Percentiles rank a stretch among this genome's conserved stretches.
Evolutionary conservation across 2,888 invertebrate species (phyloP).

Genomic region (Hirudinaria manillensis): DNA sequence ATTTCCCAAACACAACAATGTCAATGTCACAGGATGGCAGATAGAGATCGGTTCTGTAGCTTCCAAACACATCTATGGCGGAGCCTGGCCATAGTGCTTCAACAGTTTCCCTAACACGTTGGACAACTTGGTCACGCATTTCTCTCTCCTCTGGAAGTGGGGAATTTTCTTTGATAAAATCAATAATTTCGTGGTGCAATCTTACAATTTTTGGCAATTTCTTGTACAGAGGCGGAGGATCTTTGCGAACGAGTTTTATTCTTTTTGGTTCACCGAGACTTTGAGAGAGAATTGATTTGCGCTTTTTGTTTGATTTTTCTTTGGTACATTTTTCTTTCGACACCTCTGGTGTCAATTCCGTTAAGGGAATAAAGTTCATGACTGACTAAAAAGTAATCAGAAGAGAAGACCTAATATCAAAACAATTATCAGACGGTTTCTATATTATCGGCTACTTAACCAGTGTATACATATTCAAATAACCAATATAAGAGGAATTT

Average conservation of each 20-base stretch:
- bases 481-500: too few relatives aligned
- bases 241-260: too few relatives aligned
- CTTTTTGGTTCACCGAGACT: too few relatives aligned
- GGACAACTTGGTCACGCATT: constrained; percentile 37
- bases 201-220: constrained; percentile 18
- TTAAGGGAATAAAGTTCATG: neutral
- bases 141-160: constrained; percentile 36
- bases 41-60: constrained; percentile 92
- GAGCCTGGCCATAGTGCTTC: constrained; percentile 37
- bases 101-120: constrained; percentile 33
- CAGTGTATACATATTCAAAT: too few relatives aligned
- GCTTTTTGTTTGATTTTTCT: neutral
- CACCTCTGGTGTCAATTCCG: neutral
- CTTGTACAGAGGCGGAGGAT: too few relatives aligned
- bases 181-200: constrained; percentile 39
- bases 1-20: constrained; percentile 70
- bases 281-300: neutral
- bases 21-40: constrained; percentile 84
- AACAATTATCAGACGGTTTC: too few relatives aligned
- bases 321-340: neutral
- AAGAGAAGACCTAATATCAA: too few relatives aligned
- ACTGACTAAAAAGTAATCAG: too few relatives aligned
- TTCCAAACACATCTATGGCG: constrained; percentile 88
- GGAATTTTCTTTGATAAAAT: constrained; percentile 37
- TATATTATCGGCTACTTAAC: too few relatives aligned